Evolutionary conservation across 2,888 invertebrate species (phyloP).

Genomic region (Uropetala carovei): DNA sequence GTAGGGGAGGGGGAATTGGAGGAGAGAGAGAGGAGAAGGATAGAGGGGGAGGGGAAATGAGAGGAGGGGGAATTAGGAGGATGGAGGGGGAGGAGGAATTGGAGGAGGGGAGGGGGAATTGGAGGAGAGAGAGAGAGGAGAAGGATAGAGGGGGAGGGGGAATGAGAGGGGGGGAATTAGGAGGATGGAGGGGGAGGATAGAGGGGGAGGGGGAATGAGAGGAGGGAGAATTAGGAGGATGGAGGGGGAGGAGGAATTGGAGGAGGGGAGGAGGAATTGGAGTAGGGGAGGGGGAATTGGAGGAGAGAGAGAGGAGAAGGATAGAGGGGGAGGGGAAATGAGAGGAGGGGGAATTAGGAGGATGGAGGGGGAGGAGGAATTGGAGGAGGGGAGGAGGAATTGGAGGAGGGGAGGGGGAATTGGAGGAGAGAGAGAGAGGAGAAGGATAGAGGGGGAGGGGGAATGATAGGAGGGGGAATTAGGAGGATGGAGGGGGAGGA

Average conservation of each 20-base stretch:
- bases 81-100: background rate
- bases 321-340: background rate
- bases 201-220: background rate
- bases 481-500: background rate
- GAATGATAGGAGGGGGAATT: background rate
- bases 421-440: background rate
- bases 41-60: no score
- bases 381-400: background rate
- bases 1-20: background rate
- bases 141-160: no score
- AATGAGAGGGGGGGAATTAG: no score
- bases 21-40: background rate
- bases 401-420: background rate
- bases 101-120: background rate
- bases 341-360: background rate
- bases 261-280: no score
- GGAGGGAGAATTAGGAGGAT: background rate
- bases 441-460: no score
- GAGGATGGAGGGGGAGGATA: background rate
- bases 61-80: background rate
- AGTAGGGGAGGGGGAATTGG: no score
- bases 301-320: background rate
- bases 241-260: no score
- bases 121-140: background rate
- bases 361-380: no score